Evolutionary conservation across 2,888 invertebrate species (phyloP).

Genomic region (Pegoplata infirma): DNA sequence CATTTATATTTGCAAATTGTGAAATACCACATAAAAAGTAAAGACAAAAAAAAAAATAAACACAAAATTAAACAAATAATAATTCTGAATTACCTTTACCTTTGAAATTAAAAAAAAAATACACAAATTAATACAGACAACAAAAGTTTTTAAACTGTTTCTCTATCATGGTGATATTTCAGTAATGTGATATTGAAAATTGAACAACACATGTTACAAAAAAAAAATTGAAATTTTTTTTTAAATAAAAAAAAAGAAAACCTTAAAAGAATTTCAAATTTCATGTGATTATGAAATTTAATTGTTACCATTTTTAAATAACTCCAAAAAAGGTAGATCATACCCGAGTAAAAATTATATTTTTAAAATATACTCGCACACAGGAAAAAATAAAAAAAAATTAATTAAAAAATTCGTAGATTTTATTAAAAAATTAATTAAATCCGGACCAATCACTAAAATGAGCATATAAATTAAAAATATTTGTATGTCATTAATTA

Average conservation of each 20-base stretch:
- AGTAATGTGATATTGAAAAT: conserved; percentile 48
- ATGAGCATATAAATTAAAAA: too few species aligned
- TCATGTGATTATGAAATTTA: conserved; percentile 24
- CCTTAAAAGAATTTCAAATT: conserved; percentile 27
- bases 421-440: too few species aligned
- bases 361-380: too few species aligned
- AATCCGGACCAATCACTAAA: too few species aligned
- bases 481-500: too few species aligned
- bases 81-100: not conserved
- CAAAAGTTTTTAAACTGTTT: conserved; percentile 17
- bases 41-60: not conserved
- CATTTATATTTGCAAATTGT: conserved; percentile 34
- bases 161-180: too few species aligned
- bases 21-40: conserved; percentile 33
- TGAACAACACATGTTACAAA: conserved; percentile 11
- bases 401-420: too few species aligned
- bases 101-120: conserved; percentile 8
- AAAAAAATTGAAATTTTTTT: too few species aligned
- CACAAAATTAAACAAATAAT: conserved; percentile 11
- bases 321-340: too few species aligned
- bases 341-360: too few species aligned
- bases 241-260: not conserved
- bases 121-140: not conserved
- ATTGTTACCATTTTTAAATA: not conserved
- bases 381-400: too few species aligned